Conservation (phyloP, 2,113 vertebrate genomes). For the Anarhynchus alexandrinus region DNA sequence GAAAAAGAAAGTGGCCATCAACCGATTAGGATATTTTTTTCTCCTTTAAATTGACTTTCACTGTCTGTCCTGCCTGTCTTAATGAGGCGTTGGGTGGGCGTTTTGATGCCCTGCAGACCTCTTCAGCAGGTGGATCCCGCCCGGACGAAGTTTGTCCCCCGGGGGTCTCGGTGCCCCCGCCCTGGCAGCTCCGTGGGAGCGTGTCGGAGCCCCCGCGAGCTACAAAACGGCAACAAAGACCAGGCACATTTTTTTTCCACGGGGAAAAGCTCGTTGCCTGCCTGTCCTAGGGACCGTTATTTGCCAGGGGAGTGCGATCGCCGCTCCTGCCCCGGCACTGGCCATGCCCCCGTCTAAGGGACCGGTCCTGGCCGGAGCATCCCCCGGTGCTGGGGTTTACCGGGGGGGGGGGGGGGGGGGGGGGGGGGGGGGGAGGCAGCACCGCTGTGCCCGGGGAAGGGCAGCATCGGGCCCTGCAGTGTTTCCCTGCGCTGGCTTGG, state of each 20-base stretch:
- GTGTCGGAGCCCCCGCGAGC: neutral
- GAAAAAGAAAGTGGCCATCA: neutral
- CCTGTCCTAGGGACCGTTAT: fast-evolving
- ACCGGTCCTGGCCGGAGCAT: neutral
- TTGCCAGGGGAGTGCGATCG: neutral
- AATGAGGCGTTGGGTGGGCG: neutral
- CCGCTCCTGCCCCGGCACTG: neutral
- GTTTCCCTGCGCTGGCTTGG: neutral
- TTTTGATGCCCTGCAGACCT: neutral
- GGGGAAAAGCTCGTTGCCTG: neutral
- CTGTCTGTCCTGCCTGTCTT: neutral
- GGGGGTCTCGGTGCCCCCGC: fast-evolving
- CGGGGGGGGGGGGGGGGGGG: too few relatives aligned
- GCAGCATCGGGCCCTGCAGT: neutral
- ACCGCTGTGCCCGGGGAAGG: neutral
- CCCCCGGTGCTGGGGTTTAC: neutral
- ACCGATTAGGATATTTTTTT: neutral
- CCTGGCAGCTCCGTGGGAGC: neutral
- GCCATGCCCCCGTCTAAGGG: neutral
- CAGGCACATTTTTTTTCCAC: too few relatives aligned
- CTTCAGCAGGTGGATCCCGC: neutral
- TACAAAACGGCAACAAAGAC: neutral
- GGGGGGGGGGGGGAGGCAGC: too few relatives aligned
- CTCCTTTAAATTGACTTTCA: neutral
- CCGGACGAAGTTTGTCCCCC: neutral